Evolutionary conservation across 1,140 invertebrate species (phyloP).

Genomic region (Chironomus striatipennis): DNA sequence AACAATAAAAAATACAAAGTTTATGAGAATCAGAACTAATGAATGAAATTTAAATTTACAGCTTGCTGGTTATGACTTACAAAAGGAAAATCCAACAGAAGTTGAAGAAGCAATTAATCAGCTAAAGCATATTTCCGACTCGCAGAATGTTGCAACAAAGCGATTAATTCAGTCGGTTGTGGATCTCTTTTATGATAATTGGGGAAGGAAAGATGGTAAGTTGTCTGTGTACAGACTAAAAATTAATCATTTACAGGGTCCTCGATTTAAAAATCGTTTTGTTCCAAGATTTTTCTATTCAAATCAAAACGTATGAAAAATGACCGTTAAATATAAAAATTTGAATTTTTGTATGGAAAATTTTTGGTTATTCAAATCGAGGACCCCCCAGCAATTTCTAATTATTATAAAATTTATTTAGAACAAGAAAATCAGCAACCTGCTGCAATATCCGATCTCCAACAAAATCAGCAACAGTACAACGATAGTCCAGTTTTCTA

Average conservation of each 20-base stretch:
- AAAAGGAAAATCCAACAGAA: constrained; percentile 34
- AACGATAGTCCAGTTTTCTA: constrained; percentile 42
- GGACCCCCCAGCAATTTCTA: too few species aligned
- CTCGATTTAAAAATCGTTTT: too few species aligned
- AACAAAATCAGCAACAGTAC: constrained; percentile 29
- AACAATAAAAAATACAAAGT: not conserved
- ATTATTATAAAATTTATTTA: too few species aligned
- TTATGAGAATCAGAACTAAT: constrained; percentile 3
- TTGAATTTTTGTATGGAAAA: too few species aligned
- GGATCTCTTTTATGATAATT: constrained; percentile 37
- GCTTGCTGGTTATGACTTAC: constrained; percentile 38
- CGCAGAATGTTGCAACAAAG: constrained; percentile 24
- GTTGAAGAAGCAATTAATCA: constrained; percentile 33
- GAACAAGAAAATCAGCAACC: constrained; percentile 1
- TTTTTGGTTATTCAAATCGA: too few species aligned
- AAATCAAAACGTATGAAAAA: too few species aligned
- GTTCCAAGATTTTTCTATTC: too few species aligned
- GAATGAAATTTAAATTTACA: constrained; percentile 19
- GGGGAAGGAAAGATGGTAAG: constrained; percentile 31
- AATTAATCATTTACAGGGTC: not conserved
- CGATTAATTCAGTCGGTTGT: constrained; percentile 35
- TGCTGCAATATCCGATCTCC: not conserved
- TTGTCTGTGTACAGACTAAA: too few species aligned
- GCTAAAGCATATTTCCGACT: constrained; percentile 31
- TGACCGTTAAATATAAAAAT: too few species aligned